These are phyloP conservation scores for Tenebrio molitor DNA, from an alignment of 1,140 invertebrate genomes.

Conservation along the genomic window DNA sequence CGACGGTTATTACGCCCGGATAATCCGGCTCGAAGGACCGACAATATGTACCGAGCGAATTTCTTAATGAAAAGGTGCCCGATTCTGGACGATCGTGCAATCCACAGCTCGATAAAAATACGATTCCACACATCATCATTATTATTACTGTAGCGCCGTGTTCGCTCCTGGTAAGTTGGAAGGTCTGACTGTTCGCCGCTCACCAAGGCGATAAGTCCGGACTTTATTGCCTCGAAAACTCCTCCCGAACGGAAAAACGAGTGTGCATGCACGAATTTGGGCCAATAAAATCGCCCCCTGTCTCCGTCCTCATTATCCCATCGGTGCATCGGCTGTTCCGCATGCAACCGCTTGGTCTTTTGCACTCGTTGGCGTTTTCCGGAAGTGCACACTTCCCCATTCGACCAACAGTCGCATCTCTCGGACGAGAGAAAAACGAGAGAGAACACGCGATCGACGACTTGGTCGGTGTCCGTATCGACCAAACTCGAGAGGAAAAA, in stretches of 20 bases:
- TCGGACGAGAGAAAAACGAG: neutral
- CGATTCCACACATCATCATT: too few species aligned
- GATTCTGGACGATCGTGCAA: too few species aligned
- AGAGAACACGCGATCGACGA: slow-evolving; percentile 12
- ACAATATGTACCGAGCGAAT: slow-evolving; percentile 1
- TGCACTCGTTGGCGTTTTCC: slow-evolving; percentile 28
- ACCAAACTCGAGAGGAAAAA: slow-evolving; percentile 39
- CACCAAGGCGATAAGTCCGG: neutral
- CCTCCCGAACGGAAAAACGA: too few species aligned
- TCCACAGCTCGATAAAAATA: too few species aligned
- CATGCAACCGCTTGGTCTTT: slow-evolving; percentile 35
- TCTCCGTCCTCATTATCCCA: slow-evolving; percentile 9
- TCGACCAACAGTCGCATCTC: slow-evolving; percentile 14
- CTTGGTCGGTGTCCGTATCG: slow-evolving; percentile 1
- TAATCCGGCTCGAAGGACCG: neutral
- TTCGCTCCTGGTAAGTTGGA: too few species aligned
- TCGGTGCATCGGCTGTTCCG: slow-evolving; percentile 14
- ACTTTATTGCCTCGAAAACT: neutral
- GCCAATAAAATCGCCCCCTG: neutral
- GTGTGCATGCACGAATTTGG: neutral
- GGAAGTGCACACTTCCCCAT: slow-evolving; percentile 35
- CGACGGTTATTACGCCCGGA: slow-evolving; percentile 19
- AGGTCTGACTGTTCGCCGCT: too few species aligned
- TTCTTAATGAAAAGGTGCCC: slow-evolving; percentile 8
- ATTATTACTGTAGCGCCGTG: too few species aligned